These are phyloP conservation scores for Spilarctia lutea DNA, from an alignment of 2,888 invertebrate genomes.

Conservation along the genomic window DNA sequence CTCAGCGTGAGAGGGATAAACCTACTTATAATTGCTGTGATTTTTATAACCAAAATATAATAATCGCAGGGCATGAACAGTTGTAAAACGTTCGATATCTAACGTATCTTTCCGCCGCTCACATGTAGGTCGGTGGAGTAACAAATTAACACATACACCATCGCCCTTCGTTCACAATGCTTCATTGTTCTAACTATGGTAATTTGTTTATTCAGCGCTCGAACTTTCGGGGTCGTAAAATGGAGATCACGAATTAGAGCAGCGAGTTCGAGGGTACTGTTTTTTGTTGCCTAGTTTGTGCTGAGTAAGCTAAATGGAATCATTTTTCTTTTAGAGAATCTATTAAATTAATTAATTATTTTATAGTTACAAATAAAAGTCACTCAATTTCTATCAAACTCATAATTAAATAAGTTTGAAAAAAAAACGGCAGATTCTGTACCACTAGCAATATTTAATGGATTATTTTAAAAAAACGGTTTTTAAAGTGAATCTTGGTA, in stretches of 20 bases:
- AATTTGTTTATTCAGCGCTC: slow-evolving; percentile 53
- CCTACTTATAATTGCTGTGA: no score
- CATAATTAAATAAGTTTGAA: no score
- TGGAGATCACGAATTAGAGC: slow-evolving; percentile 48
- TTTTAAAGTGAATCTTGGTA: no score
- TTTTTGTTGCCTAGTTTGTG: slow-evolving; percentile 21
- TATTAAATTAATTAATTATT: neutral
- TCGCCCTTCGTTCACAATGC: slow-evolving; percentile 58
- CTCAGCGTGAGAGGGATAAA: neutral
- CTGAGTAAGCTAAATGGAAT: slow-evolving; percentile 10
- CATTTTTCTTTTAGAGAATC: neutral
- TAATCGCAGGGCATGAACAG: slow-evolving; percentile 16
- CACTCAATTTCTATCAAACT: no score
- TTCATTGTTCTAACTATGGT: slow-evolving; percentile 63
- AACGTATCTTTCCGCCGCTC: slow-evolving; percentile 44
- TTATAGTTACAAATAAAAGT: no score
- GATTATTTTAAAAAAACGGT: no score
- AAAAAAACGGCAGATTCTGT: no score
- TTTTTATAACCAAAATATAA: slow-evolving; percentile 2
- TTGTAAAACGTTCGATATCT: slow-evolving; percentile 36
- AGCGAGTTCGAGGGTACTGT: slow-evolving; percentile 15
- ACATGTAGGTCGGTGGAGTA: slow-evolving; percentile 53
- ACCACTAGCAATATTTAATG: no score
- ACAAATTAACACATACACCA: slow-evolving; percentile 65
- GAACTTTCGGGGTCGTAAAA: slow-evolving; percentile 52